Conservation (phyloP, 2,113 vertebrate species). For the Barbus barbus region DNA sequence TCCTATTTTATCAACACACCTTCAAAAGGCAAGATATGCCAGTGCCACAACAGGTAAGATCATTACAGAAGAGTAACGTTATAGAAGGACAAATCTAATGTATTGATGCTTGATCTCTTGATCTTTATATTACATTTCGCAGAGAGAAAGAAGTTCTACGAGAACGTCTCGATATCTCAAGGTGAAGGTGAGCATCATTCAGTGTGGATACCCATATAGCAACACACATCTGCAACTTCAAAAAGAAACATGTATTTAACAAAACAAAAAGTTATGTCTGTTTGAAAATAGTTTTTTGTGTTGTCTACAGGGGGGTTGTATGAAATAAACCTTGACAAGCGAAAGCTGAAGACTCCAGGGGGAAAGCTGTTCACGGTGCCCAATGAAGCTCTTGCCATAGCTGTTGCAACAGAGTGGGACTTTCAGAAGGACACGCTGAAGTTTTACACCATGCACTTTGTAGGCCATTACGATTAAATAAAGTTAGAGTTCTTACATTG, state of each 20-base stretch:
- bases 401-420: slow-evolving; percentile 96
- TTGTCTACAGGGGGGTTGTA: slow-evolving; percentile 77
- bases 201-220: not conserved
- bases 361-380: slow-evolving; percentile 91
- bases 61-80: not conserved
- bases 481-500: not conserved
- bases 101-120: not conserved
- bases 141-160: slow-evolving; percentile 93
- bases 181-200: slow-evolving; percentile 83
- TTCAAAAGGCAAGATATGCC: slow-evolving; percentile 33
- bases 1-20: not conserved
- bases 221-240: not conserved
- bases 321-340: slow-evolving; percentile 92
- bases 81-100: not conserved
- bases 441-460: slow-evolving; percentile 97
- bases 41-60: slow-evolving; percentile 47
- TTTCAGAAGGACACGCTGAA: slow-evolving; percentile 90
- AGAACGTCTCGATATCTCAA: slow-evolving; percentile 91
- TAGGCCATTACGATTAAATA: slow-evolving; percentile 57
- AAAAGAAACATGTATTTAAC: not conserved
- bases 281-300: too few species aligned
- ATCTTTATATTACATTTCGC: slow-evolving; percentile 33
- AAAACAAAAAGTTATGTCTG: not conserved
- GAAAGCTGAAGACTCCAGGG: slow-evolving; percentile 92
- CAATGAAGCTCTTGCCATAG: slow-evolving; percentile 89